These are phyloP conservation scores for Dasysyrphus albostriatus DNA, from an alignment of 2,888 invertebrate species.

Conservation along the genomic window DNA sequence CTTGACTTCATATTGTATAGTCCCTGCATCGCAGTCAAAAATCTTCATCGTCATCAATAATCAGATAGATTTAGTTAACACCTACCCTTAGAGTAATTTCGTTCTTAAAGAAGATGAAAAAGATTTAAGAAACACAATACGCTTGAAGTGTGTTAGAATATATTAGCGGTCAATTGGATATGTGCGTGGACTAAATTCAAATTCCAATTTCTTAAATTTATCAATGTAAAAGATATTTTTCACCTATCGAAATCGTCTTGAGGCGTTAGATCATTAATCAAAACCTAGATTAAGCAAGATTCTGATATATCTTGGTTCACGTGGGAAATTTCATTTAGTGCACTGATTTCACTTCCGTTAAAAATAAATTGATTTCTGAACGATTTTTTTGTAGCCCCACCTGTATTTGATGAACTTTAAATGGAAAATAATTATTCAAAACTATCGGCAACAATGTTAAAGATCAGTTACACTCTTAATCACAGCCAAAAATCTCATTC, in stretches of 20 bases:
- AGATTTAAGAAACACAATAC: slow-evolving; percentile 22
- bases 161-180: slow-evolving; percentile 51
- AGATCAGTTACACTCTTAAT: too few species aligned
- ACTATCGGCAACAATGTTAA: too few species aligned
- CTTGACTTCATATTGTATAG: too few species aligned
- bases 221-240: slow-evolving; percentile 3
- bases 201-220: slow-evolving; percentile 14
- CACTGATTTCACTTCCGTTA: too few species aligned
- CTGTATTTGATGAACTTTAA: too few species aligned
- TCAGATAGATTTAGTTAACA: slow-evolving; percentile 60
- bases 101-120: slow-evolving; percentile 17
- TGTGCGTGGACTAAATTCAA: slow-evolving; percentile 31
- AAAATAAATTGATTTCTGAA: too few species aligned
- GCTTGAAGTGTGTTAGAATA: slow-evolving; percentile 5
- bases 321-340: too few species aligned
- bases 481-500: too few species aligned
- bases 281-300: neutral
- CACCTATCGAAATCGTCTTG: slow-evolving; percentile 27
- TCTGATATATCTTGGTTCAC: too few species aligned
- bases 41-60: slow-evolving; percentile 40
- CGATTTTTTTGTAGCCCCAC: too few species aligned
- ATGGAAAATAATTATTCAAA: too few species aligned
- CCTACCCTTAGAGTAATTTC: slow-evolving; percentile 8
- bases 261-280: slow-evolving; percentile 62
- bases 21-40: too few species aligned